phyloP scores from a whole-genome alignment of 2,797 vertebrate species.

The Staurois parvus region DNA sequence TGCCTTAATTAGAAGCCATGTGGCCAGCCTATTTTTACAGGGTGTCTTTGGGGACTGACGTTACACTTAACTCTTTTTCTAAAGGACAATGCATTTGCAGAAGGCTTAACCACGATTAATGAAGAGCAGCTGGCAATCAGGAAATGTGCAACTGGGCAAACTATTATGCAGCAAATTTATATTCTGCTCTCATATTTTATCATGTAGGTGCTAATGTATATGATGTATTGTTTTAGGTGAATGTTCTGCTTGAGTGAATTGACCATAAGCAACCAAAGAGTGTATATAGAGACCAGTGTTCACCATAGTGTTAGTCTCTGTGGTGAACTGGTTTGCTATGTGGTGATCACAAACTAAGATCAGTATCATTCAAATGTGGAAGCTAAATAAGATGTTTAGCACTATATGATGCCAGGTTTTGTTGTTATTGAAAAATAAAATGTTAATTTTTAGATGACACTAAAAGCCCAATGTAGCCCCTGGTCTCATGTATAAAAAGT shows the following conservation, averaged over 20 bases:
- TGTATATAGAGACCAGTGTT: background rate
- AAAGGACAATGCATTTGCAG: conserved; percentile 16
- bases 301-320: background rate
- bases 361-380: too few species aligned
- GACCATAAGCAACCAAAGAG: background rate
- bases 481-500: too few species aligned
- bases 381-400: too few species aligned
- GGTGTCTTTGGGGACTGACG: background rate
- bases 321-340: background rate
- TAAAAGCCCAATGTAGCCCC: too few species aligned
- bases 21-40: conserved; percentile 8
- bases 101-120: conserved; percentile 1
- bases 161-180: background rate
- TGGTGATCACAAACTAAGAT: background rate
- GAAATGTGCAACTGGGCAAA: background rate
- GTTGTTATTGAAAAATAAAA: too few species aligned
- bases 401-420: too few species aligned
- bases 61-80: conserved; percentile 2
- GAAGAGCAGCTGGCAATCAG: conserved; percentile 21
- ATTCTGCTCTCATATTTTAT: background rate
- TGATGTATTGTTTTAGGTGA: background rate
- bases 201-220: background rate
- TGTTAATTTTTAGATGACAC: too few species aligned
- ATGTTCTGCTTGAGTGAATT: background rate
- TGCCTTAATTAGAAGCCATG: conserved; percentile 35